These are phyloP conservation scores for Formicarius rufipectus DNA, from an alignment of 2,113 vertebrate species.

Conservation along the genomic window DNA sequence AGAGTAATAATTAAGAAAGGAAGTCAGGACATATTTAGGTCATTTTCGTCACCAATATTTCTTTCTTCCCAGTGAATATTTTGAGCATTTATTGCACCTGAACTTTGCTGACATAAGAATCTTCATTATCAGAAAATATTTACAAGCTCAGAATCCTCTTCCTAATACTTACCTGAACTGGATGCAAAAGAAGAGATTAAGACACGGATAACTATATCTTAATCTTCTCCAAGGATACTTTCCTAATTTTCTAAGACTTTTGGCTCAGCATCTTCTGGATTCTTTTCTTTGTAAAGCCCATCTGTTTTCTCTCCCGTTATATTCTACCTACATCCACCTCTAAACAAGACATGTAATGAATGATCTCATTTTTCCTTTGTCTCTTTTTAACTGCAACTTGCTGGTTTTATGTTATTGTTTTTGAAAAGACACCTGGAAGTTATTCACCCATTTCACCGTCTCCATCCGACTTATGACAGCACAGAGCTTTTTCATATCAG, in stretches of 20 bases:
- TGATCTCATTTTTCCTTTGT: background rate
- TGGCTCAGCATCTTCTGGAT: background rate
- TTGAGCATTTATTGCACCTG: background rate
- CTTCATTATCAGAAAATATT: background rate
- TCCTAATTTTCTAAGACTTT: background rate
- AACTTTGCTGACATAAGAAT: background rate
- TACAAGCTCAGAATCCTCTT: background rate
- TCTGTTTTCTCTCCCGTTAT: background rate
- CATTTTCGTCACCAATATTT: background rate
- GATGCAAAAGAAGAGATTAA: background rate
- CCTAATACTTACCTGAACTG: background rate
- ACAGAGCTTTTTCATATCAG: background rate
- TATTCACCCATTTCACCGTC: background rate
- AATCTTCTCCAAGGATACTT: background rate
- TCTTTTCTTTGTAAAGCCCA: background rate
- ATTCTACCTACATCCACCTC: background rate
- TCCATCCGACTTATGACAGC: background rate
- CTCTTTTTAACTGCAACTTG: background rate
- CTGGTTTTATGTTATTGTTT: background rate
- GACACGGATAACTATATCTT: background rate
- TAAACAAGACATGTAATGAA: background rate
- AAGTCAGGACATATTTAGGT: background rate
- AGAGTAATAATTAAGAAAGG: background rate
- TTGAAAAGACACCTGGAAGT: background rate
- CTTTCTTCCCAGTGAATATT: background rate